Evolutionary conservation across 2,888 invertebrate genomes (phyloP), one percentile per base, ranked within the genome.

Genomic region (Cinara cedri): DNA sequence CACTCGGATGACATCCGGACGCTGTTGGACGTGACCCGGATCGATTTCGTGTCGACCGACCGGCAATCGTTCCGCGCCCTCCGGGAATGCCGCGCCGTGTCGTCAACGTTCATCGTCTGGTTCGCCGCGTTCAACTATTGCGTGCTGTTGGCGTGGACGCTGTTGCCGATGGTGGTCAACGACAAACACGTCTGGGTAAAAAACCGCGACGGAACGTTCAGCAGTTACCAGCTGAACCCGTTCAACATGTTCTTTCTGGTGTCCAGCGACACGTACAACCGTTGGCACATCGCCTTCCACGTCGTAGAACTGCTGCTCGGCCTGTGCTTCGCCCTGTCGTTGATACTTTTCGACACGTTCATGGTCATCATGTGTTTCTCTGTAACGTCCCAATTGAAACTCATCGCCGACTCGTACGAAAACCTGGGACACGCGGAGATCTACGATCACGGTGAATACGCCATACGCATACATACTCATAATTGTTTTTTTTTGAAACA

Each of bases 211-310:
- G 49, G 60, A 0, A 21, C 72, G 46, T 4, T 1, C 49, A 62
- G 46, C 49, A 6, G 10, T 4, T 72, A 72, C 26, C 72, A 4
- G 26, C 26, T 46, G 6, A 49, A 49, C 26, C 19, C 49, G 60
- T 60, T 10, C 19, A 72, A 72, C 21, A 26, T 72, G 60, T 62
- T 60, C 6, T 72, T 72, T n/a, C 1, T 62, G 21, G 72, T 72
- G 14, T 62, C 72, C 26, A 26, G 10, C 49, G 72, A 26, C 9
- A 72, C 60, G 46, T 62, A 72, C 46, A 72, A 72, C 49, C n/a
- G 3, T 9, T 60, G n/a, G 46, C 60, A 60, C 19, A 11, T 11
- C 1, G 1, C 16, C 13, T 72, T 72, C 19, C 46, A 62, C 26
- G 6, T 62, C 4, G 0, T 72, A 9, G 72, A 72, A 21, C 60